Evolutionary conservation across 1,140 invertebrate species (phyloP).

Genomic region (Chironomus striatipennis): DNA sequence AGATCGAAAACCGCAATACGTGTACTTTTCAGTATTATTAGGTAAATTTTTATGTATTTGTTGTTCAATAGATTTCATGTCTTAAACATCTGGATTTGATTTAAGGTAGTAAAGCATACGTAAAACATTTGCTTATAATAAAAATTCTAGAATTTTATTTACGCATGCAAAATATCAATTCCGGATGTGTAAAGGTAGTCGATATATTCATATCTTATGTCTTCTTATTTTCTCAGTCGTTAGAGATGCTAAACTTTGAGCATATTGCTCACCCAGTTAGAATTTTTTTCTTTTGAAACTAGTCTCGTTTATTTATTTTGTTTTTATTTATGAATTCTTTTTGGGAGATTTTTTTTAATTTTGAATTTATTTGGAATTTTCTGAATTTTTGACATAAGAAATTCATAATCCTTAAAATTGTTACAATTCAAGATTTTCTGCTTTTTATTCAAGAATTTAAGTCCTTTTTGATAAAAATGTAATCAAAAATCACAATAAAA

Average conservation of each 20-base stretch:
- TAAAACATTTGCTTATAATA: constrained; percentile 16
- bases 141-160: constrained; percentile 17
- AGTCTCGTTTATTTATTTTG: too few relatives aligned
- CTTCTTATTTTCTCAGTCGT: too few relatives aligned
- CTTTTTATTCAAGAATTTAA: too few relatives aligned
- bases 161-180: constrained; percentile 12
- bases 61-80: constrained; percentile 21
- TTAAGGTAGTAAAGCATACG: neutral
- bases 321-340: neutral
- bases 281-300: too few relatives aligned
- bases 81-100: constrained; percentile 21
- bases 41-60: constrained; percentile 1
- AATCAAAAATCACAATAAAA: too few relatives aligned
- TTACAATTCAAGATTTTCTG: too few relatives aligned
- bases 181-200: neutral
- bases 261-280: neutral
- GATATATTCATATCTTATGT: neutral
- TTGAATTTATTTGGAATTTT: neutral
- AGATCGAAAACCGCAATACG: constrained; percentile 4
- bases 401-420: too few relatives aligned
- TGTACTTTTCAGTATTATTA: constrained; percentile 21
- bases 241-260: too few relatives aligned
- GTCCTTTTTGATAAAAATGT: too few relatives aligned
- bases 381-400: neutral
- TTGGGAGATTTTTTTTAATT: neutral